Base-by-base conservation (phyloP, 2,888 invertebrate genomes). In the Sphecodes monilicornis region DNA sequence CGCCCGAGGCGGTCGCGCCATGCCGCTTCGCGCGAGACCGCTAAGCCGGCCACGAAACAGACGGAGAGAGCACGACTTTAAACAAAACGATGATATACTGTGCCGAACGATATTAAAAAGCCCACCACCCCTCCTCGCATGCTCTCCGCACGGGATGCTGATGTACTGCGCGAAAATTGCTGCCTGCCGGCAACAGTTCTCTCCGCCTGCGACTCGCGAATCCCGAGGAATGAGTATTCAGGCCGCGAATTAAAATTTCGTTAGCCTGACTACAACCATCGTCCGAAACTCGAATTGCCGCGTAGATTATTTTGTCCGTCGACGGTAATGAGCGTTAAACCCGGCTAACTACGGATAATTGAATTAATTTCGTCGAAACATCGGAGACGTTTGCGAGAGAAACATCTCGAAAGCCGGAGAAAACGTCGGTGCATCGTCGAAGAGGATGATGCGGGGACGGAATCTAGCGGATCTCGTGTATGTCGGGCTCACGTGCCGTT, bases 401-500 rank as follows among this genome's bases (percentile, higher is more conserved):
- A 26, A 26, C 5, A 22, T 60, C 13, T 13, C 13, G n/a, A 22
- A 0, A 22, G 50, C 18, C 22, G 74, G 32, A 69, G 16, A 43
- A 46, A 54, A 1, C 26, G 32, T 18, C 36, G 76, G 60, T 70
- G 18, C 36, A 0, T 66, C 36, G 68, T 39, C 39, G 76, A 64
- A 41, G 39, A 73, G 89, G 89, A 92, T 87, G 85, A 86, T 86
- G 87, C 88, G 54, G 11, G 10, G 54, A 54, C 11, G 39, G 74
- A 74, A 76, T 50, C 64, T 79, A 79, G 70, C 54, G 78, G 77
- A 76, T 88, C 89, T 88, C 86, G 83, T 84, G 88, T 79, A 85
- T 57, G 72, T 70, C 84, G 81, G 78, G 85, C 85, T 86, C 83
- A 86, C 89, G 82, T 86, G 83, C 82, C 82, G 89, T 77, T 90